Percentiles rank a stretch among this genome's conserved stretches.
phyloP scores from a whole-genome alignment of 2,797 vertebrate genomes.

The Sebastes iracundus region DNA sequence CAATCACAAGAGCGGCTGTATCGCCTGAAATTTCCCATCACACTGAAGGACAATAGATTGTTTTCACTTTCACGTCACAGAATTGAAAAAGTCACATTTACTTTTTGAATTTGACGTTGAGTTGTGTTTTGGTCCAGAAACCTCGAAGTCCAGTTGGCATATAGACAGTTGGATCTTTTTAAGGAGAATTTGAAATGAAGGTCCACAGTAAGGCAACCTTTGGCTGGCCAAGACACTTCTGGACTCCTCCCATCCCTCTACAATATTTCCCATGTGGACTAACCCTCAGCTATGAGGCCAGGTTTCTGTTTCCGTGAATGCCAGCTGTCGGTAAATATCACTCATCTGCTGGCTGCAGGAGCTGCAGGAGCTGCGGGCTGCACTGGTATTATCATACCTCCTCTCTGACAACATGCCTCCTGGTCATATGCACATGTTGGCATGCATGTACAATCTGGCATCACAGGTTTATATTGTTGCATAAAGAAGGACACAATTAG shows the following conservation, averaged over 20 bases:
- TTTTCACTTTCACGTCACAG: constrained; percentile 7
- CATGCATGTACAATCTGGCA: neutral
- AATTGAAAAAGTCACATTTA: neutral
- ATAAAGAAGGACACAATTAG: neutral
- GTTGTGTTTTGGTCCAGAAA: constrained; percentile 2
- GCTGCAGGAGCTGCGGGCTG: neutral
- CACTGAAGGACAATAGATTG: neutral
- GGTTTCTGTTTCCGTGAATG: constrained; percentile 31
- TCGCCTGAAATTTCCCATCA: constrained; percentile 5
- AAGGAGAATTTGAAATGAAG: constrained; percentile 14
- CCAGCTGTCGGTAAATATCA: constrained; percentile 43
- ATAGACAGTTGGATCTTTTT: neutral
- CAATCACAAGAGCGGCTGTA: constrained; percentile 1
- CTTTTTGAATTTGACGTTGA: neutral
- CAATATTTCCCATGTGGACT: constrained; percentile 45
- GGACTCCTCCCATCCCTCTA: constrained; percentile 6
- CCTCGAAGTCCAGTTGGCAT: neutral
- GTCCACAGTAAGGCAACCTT: constrained; percentile 28
- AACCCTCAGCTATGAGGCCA: constrained; percentile 51
- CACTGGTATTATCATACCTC: neutral
- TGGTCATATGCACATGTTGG: neutral
- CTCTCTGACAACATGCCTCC: neutral
- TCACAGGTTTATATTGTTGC: neutral
- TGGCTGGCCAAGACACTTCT: constrained; percentile 1
- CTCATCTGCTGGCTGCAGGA: constrained; percentile 1